phyloP scores from a whole-genome alignment of 64 coral and sea anemone genomes.

The Porites lutea region DNA sequence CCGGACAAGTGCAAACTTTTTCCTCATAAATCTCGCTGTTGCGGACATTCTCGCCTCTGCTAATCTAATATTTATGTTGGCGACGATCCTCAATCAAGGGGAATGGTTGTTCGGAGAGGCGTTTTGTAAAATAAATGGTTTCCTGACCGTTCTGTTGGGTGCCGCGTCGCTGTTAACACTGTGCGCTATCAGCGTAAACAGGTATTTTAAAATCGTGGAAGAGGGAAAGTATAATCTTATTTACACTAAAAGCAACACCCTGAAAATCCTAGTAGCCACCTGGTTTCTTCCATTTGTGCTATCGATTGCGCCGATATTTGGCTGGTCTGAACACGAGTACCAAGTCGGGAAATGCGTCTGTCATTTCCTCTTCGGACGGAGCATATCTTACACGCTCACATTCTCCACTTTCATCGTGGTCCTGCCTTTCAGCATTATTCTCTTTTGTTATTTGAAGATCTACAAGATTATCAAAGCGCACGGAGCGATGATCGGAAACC shows the following conservation, averaged over 20 bases:
- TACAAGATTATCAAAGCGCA: constrained; percentile 63
- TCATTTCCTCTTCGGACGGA: constrained; percentile 64
- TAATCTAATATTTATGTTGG: constrained; percentile 63
- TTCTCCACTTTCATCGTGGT: constrained; percentile 46
- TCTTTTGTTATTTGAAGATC: constrained; percentile 54
- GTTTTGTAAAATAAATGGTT: constrained; percentile 59
- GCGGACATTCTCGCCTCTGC: constrained; percentile 50
- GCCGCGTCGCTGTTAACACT: constrained; percentile 39
- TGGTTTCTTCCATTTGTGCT: constrained; percentile 60
- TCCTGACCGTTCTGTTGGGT: constrained; percentile 42
- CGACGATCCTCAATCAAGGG: constrained; percentile 45
- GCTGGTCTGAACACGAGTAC: constrained; percentile 67
- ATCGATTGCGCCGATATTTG: constrained; percentile 58
- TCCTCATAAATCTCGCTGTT: constrained; percentile 57
- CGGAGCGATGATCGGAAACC: constrained; percentile 29
- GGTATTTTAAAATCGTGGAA: constrained; percentile 66
- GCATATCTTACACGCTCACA: constrained; percentile 53
- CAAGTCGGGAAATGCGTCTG: constrained; percentile 71
- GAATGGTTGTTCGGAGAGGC: constrained; percentile 63
- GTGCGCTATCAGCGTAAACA: constrained; percentile 61
- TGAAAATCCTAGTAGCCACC: constrained; percentile 19
- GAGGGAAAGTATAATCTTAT: constrained; percentile 39
- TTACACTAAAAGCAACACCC: constrained; percentile 17
- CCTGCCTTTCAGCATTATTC: constrained; percentile 29
- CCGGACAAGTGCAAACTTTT: constrained; percentile 35